Evolutionary conservation across 2,888 invertebrate species (phyloP), one percentile per base, ranked within the genome.

Genomic region (Leucania comma): DNA sequence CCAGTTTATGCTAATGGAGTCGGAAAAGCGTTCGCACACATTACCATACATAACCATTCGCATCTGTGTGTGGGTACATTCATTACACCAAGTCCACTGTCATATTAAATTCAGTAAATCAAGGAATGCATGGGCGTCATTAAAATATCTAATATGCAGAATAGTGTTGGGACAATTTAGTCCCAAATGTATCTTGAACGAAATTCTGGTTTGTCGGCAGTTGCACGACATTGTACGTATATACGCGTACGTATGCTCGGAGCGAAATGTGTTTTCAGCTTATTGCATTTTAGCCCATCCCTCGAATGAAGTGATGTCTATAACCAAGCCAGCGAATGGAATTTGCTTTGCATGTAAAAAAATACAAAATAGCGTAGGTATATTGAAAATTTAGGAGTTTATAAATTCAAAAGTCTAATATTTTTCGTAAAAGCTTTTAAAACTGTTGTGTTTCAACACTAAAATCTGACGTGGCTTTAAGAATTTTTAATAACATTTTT

Each of bases 191-290:
- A 72, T 81, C 72, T 79, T 72, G 61, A 42, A 38, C 22, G 64
- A 79, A 75, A 61, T 64, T 60, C 66, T 60, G 35, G 56, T 50
- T 51, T 64, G 48, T 74, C 48, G 26, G n/a, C 54, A 57, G 51
- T 42, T 63, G 42, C 53, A 56, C 12, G 46, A 32, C 51, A 65
- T 62, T 60, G 48, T 57, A 50, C 32, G 46, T 72, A 57, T 54
- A 58, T 63, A 53, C 1, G 48, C 26, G 14, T 59, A 48, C 98
- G n/a, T 97, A 97, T 90, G 97, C 97, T 86, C 97, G 97, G 87
- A 97, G 57, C 26, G 58, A 63, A 72, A 72, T 83, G 69, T 65
- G 71, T 70, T 81, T 68, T 71, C 64, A 61, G 66, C 57, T 72
- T 69, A 72, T 77, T 63, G 98, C 81, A 73, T 76, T 64, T 64